A percentile compares a stretch with the other conserved stretches of the same genome.
Evolutionary conservation across 1,140 invertebrate genomes (phyloP).

Genomic region (Trichonephila clavata): DNA sequence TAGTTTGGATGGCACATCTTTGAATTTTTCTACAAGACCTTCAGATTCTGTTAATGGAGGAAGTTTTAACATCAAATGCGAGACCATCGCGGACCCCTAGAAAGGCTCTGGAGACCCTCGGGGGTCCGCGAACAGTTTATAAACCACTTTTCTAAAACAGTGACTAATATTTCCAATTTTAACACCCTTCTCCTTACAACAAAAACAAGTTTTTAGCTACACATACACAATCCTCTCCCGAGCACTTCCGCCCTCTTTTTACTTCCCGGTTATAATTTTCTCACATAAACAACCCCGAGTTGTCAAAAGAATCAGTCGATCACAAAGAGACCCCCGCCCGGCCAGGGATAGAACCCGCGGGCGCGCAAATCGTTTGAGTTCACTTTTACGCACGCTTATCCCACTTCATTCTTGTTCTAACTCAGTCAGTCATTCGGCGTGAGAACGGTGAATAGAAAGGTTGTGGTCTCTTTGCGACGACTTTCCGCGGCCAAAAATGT

Average conservation of each 20-base stretch:
- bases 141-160: no score
- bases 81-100: no score
- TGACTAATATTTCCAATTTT: not conserved
- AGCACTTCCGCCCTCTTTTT: not conserved
- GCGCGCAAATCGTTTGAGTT: not conserved
- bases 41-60: no score
- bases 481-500: not conserved
- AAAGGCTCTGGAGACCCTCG: no score
- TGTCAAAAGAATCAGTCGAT: constrained; percentile 3
- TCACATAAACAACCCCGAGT: not conserved
- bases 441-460: not conserved
- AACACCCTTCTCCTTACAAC: not conserved
- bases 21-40: no score
- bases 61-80: no score
- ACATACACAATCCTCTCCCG: not conserved
- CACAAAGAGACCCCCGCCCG: not conserved
- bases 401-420: not conserved
- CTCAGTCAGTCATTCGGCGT: not conserved
- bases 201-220: not conserved
- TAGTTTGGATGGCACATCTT: no score
- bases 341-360: not conserved
- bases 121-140: no score
- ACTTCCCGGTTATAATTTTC: not conserved
- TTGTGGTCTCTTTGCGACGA: not conserved
- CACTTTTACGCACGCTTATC: not conserved